A percentile compares a stretch with the other conserved stretches of the same genome.
Evolutionary conservation across 2,113 vertebrate species (phyloP).

Genomic region (Syngnathus floridae): DNA sequence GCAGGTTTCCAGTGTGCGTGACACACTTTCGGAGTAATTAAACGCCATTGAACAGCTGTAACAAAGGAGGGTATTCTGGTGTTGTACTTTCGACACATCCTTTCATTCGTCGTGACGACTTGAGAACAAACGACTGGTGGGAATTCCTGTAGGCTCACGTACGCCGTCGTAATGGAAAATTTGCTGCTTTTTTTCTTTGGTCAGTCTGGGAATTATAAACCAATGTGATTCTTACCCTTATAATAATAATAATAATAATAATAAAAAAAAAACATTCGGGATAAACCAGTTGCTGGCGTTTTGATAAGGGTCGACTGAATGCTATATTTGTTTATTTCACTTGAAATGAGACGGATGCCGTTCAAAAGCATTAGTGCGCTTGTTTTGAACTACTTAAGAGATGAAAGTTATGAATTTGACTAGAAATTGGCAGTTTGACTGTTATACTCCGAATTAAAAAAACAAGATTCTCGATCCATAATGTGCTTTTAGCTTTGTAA

Average conservation of each 20-base stretch:
- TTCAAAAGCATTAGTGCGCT: not conserved
- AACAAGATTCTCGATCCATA: not conserved
- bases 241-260: not conserved
- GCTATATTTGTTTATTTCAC: not conserved
- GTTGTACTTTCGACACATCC: conserved; percentile 59
- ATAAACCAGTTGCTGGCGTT: not conserved
- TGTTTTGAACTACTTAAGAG: not conserved
- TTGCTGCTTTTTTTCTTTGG: not conserved
- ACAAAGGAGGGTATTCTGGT: conserved; percentile 44
- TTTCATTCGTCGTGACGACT: conserved; percentile 63
- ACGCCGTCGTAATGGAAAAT: conserved; percentile 20
- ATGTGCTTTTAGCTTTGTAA: not conserved
- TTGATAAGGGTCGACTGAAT: not conserved
- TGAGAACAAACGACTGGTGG: conserved; percentile 60
- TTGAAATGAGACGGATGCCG: not conserved
- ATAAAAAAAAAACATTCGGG: not conserved
- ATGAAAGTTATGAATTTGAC: not conserved
- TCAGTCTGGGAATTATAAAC: not conserved
- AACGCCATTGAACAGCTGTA: conserved; percentile 69
- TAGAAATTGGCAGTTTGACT: no score
- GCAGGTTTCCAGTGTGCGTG: conserved; percentile 67
- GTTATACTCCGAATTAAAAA: not conserved
- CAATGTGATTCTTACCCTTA: not conserved
- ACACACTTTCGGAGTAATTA: conserved; percentile 65
- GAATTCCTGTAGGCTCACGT: conserved; percentile 43